Conservation (phyloP, 1,140 invertebrate genomes). For the Holcopasites calliopsidis region DNA sequence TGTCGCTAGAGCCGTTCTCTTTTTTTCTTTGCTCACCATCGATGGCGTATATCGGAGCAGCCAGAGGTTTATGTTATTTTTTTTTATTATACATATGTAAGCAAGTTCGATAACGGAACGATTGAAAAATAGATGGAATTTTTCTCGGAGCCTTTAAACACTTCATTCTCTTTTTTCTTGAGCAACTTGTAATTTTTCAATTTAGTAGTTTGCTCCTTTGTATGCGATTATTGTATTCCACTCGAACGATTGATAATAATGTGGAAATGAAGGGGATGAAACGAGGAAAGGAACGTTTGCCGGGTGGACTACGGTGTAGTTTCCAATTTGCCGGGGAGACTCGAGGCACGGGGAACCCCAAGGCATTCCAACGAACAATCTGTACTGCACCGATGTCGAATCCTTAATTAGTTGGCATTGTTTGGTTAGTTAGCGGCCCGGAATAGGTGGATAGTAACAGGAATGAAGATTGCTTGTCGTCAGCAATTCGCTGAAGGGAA, state of each 20-base stretch:
- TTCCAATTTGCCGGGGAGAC: not conserved
- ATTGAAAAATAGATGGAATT: not conserved
- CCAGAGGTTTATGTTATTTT: too few relatives aligned
- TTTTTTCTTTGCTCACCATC: not conserved
- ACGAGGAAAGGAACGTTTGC: not conserved
- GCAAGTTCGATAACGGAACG: not conserved
- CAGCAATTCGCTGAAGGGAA: conserved; percentile 34
- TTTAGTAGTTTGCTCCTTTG: too few relatives aligned
- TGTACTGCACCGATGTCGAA: conserved; percentile 56
- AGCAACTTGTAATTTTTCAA: too few relatives aligned
- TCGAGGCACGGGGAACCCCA: not conserved
- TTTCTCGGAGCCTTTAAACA: too few relatives aligned
- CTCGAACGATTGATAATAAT: not conserved
- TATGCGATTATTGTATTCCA: too few relatives aligned
- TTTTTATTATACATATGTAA: conserved; percentile 15
- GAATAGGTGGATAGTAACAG: conserved; percentile 45
- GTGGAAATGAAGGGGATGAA: too few relatives aligned
- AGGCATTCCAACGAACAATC: not conserved
- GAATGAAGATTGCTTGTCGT: conserved; percentile 42
- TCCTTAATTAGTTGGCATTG: conserved; percentile 71
- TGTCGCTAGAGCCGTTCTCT: not conserved
- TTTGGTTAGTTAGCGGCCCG: conserved; percentile 59
- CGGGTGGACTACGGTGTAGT: not conserved
- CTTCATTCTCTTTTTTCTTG: not conserved
- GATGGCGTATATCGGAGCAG: not conserved